Evolutionary conservation across 1,140 invertebrate genomes (phyloP), one percentile per base, ranked within the genome.

Genomic region (Drosophila varians): DNA sequence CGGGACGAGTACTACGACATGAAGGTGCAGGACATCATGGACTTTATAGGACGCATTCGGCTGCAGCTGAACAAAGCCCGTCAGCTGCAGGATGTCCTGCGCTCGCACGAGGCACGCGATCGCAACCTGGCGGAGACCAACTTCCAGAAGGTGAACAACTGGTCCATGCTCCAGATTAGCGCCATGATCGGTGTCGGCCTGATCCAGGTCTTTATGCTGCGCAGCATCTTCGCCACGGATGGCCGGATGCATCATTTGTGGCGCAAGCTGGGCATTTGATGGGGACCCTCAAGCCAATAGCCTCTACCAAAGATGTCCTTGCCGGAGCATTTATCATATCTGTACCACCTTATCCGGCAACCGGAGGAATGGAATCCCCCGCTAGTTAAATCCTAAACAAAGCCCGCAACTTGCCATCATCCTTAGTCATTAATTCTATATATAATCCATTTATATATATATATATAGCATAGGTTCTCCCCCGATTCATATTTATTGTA

Each of bases 51-150:
- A 34, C 93, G 92, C 65, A 93, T 96, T 1, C 91, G 93, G 12
- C 84, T 91, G 28, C 92, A 94, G 84, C 77, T 96, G 18, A 93
- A 93, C 4, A 93, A 94, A 75, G 94, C 95, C 0, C 90, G 94
- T 12, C 93, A 95, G 54, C 77, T 95, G 52, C 96, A 97, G 91
- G 96, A 96, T 74, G 86, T 95, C 34, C 92, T 95, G 38, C 93
- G 94, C 14, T 95, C 95, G 1, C 93, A 93, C 74, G 96, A 97
- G 91, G 94, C 95, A 0, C 90, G 96, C 28, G 96, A 97, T 91
- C 92, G 96, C 60, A 96, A 96, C 91, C 75, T 95, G n/a, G 94
- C 95, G 0, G 96, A 97, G 89, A 93, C 94, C 12, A 96, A 95
- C 86, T 95, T 94, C 91, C 93, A 92, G 77, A 93, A 94, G 77